Conservation (phyloP, 2,888 invertebrate species). For the Brachylomia viminalis region DNA sequence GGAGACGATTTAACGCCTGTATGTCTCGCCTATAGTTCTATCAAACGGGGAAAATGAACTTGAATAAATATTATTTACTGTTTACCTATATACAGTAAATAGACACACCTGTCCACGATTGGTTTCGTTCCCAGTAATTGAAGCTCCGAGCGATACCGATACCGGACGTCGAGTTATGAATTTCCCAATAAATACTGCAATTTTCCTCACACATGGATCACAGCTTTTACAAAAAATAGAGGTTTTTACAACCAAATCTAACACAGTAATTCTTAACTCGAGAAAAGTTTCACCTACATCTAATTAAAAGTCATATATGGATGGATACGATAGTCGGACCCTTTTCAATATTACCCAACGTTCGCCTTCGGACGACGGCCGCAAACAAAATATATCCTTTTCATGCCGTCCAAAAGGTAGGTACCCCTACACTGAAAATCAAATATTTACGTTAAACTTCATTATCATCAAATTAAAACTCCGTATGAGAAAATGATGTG, state of each 20-base stretch:
- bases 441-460: conserved; percentile 55
- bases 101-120: not conserved
- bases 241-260: not conserved
- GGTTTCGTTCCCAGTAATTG: conserved; percentile 2
- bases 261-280: no score
- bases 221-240: not conserved
- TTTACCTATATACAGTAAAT: not conserved
- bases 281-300: conserved; percentile 19
- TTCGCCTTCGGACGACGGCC: conserved; percentile 22
- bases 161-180: not conserved
- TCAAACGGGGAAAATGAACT: not conserved
- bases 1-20: not conserved
- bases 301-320: conserved; percentile 56
- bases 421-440: conserved; percentile 50
- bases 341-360: conserved; percentile 55
- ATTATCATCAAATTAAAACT: conserved; percentile 51
- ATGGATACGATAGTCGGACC: conserved; percentile 37
- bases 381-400: conserved; percentile 61
- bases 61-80: not conserved
- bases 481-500: no score
- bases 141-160: not conserved
- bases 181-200: not conserved
- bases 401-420: conserved; percentile 36
- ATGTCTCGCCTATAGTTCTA: not conserved
- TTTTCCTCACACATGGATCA: not conserved